Evolutionary conservation across 2,113 vertebrate genomes (phyloP).

Genomic region (Pluvialis apricaria): DNA sequence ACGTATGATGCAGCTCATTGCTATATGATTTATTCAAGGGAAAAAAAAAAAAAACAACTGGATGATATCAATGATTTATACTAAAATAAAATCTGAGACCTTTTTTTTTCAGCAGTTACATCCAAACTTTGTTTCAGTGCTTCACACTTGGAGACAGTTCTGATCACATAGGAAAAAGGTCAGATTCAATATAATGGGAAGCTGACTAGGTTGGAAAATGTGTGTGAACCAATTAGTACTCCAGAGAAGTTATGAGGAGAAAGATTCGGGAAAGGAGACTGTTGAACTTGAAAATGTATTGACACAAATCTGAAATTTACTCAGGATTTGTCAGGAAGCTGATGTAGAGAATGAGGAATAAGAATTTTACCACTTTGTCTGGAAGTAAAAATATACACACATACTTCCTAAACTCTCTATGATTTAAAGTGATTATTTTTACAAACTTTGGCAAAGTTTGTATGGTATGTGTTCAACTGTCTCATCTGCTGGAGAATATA

Average conservation of each 20-base stretch:
- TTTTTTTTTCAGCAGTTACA: neutral
- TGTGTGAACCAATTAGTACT: neutral
- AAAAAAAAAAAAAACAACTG: neutral
- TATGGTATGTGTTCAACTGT: neutral
- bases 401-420: neutral
- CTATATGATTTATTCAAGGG: neutral
- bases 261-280: neutral
- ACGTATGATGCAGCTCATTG: neutral
- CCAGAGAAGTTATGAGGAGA: neutral
- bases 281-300: neutral
- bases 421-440: neutral
- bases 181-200: neutral
- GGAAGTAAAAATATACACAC: neutral
- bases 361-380: neutral
- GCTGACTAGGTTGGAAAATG: neutral
- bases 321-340: neutral
- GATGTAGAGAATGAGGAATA: neutral
- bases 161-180: neutral
- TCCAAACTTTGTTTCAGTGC: neutral
- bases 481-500: neutral
- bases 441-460: neutral
- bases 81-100: neutral
- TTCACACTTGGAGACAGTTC: neutral
- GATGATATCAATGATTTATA: neutral
- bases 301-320: neutral